Evolutionary conservation across 1,140 invertebrate genomes (phyloP).

Genomic region (Atta cephalotes): DNA sequence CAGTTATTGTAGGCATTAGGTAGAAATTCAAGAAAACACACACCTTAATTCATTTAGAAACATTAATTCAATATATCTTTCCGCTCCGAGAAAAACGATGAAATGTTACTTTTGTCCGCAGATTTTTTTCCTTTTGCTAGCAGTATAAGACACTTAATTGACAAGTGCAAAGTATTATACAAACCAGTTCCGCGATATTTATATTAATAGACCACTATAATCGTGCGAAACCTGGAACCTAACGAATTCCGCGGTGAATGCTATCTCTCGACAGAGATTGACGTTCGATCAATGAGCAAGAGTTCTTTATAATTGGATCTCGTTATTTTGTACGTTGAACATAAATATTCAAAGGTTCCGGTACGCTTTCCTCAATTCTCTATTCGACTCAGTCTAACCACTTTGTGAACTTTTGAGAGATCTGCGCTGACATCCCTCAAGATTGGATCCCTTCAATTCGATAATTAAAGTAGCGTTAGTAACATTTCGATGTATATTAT

Average conservation of each 20-base stretch:
- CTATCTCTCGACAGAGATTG: constrained; percentile 5
- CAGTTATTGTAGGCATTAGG: too few relatives aligned
- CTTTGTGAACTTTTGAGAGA: constrained; percentile 19
- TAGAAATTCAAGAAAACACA: neutral
- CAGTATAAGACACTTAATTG: constrained; percentile 7
- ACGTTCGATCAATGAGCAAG: constrained; percentile 16
- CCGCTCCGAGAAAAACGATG: neutral
- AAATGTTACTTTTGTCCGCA: neutral
- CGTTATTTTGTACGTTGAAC: constrained; percentile 14
- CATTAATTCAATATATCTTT: neutral
- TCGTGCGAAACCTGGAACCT: constrained; percentile 27
- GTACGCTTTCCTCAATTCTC: neutral
- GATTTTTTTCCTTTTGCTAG: neutral
- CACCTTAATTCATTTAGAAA: neutral
- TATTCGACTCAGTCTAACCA: neutral
- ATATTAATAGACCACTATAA: neutral
- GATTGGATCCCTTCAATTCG: neutral
- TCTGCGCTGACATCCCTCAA: neutral
- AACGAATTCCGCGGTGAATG: constrained; percentile 13
- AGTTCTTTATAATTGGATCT: constrained; percentile 29
- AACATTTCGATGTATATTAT: neutral
- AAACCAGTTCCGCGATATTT: neutral
- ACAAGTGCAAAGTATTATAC: neutral
- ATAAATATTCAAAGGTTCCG: constrained; percentile 31
- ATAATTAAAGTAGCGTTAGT: neutral